phyloP scores from a whole-genome alignment of 2,888 invertebrate species.

The Nowickia ferox region DNA sequence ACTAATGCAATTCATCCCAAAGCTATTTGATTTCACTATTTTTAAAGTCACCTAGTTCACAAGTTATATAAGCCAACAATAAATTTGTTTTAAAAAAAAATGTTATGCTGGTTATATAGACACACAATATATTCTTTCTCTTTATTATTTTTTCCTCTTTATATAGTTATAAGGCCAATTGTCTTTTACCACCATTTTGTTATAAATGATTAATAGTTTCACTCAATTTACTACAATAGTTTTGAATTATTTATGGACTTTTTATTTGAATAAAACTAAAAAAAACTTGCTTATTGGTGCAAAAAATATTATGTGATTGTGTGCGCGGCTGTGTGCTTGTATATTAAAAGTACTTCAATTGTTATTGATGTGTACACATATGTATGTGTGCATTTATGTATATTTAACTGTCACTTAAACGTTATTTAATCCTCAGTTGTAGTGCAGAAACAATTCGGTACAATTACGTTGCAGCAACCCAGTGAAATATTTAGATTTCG shows the following conservation, averaged over 20 bases:
- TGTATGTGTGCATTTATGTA: conserved; percentile 7
- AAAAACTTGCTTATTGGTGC: neutral
- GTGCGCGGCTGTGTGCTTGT: conserved; percentile 12
- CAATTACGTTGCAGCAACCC: conserved; percentile 38
- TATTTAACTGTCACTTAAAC: conserved; percentile 65
- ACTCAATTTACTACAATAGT: conserved; percentile 48
- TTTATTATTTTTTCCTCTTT: neutral
- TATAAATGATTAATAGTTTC: conserved; percentile 63
- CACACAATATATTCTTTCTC: neutral
- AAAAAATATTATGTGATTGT: neutral
- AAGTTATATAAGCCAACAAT: neutral
- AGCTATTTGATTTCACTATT: too few relatives aligned
- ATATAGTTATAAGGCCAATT: conserved; percentile 21
- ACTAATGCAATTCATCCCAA: too few relatives aligned
- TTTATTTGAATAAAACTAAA: conserved; percentile 10
- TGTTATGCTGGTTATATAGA: conserved; percentile 6
- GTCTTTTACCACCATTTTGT: conserved; percentile 43
- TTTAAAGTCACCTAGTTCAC: too few relatives aligned
- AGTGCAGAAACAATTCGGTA: conserved; percentile 48
- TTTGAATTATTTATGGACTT: conserved; percentile 20
- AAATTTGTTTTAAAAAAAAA: neutral
- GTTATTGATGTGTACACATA: conserved; percentile 18
- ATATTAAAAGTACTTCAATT: conserved; percentile 48
- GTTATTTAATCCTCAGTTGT: conserved; percentile 64
- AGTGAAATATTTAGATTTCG: conserved; percentile 11